Conservation (phyloP, 2,888 invertebrate species). For the Megamerina dolium region DNA sequence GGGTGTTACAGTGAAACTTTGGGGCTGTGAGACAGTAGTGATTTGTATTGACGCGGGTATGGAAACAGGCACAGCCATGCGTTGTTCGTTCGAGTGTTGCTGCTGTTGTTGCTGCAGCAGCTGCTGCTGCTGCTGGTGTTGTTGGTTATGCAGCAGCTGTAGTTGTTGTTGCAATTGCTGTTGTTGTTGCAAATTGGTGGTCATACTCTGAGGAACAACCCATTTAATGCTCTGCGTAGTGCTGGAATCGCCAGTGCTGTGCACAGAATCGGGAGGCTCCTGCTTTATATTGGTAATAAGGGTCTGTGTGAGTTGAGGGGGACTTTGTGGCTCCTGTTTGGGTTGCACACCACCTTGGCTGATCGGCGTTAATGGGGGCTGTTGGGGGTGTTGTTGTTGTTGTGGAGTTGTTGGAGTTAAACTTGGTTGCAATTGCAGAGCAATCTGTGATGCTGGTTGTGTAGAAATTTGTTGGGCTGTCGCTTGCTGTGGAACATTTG, state of each 20-base stretch:
- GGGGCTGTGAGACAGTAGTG: slow-evolving; percentile 20
- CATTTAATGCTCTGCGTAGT: slow-evolving; percentile 34
- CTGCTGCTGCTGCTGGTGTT: slow-evolving; percentile 27
- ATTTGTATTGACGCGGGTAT: slow-evolving; percentile 27
- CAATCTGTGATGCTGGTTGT: slow-evolving; percentile 17
- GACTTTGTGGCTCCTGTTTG: slow-evolving; percentile 44
- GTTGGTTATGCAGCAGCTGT: slow-evolving; percentile 16
- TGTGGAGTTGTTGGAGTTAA: slow-evolving; percentile 22
- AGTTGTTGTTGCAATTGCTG: slow-evolving; percentile 24
- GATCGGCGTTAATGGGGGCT: slow-evolving; percentile 8
- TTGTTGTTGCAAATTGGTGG: slow-evolving; percentile 24
- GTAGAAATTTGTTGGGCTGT: too few species aligned
- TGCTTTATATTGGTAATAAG: slow-evolving; percentile 44
- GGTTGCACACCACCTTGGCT: slow-evolving; percentile 29
- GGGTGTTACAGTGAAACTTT: slow-evolving; percentile 11
- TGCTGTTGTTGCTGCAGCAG: slow-evolving; percentile 31
- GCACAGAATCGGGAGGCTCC: slow-evolving; percentile 39
- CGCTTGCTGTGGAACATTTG: slow-evolving; percentile 23
- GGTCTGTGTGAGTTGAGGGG: slow-evolving; percentile 36
- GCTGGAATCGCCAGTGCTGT: slow-evolving; percentile 12
- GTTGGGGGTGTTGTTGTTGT: slow-evolving; percentile 2
- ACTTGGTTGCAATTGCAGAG: slow-evolving; percentile 14
- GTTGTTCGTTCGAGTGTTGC: slow-evolving; percentile 39
- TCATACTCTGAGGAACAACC: slow-evolving; percentile 30
- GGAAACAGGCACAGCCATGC: slow-evolving; percentile 17